phyloP scores from a whole-genome alignment of 2,888 invertebrate genomes.

The Tridacna gigas region DNA sequence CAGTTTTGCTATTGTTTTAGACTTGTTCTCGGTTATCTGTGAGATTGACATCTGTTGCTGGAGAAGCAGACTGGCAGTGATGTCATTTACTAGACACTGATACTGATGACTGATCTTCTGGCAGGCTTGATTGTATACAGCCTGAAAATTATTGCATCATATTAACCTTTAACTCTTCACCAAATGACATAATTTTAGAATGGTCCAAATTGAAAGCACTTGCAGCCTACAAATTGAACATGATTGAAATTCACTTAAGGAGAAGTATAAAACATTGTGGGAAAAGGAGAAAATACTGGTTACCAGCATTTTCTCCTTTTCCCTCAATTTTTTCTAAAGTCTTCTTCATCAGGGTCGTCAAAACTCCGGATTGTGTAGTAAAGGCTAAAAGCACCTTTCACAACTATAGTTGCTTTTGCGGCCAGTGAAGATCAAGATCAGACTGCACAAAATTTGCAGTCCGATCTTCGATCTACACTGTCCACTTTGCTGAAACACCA shows the following conservation, averaged over 20 bases:
- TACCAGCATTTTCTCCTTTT: neutral
- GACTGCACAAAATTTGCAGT: no score
- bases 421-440: no score
- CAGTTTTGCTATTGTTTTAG: conserved; percentile 57
- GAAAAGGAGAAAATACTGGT: neutral
- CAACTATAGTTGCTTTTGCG: no score
- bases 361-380: no score
- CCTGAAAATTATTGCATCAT: conserved; percentile 57
- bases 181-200: no score
- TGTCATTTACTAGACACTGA: conserved; percentile 72
- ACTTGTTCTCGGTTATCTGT: conserved; percentile 57
- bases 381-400: no score
- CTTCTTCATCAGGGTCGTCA: no score
- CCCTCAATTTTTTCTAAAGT: neutral
- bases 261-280: neutral
- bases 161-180: neutral
- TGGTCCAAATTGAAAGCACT: no score
- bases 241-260: neutral
- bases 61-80: conserved; percentile 70
- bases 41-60: conserved; percentile 69
- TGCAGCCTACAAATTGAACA: no score
- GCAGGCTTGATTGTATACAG: conserved; percentile 70
- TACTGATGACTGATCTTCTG: conserved; percentile 77
- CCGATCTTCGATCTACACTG: no score
- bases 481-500: no score